Conservation (phyloP, 23 tunicate genomes). For the Ciona savignyi region DNA sequence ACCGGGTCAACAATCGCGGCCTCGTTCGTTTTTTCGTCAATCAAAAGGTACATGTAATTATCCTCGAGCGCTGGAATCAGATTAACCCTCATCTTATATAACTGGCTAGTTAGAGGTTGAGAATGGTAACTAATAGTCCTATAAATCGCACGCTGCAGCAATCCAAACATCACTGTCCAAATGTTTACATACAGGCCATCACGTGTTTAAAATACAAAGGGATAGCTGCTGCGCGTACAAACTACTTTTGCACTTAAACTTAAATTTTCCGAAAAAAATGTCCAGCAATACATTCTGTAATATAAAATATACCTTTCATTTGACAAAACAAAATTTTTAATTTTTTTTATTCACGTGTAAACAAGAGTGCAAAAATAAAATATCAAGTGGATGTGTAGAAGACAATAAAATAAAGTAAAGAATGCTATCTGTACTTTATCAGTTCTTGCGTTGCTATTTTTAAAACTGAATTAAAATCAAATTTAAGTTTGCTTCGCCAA, state of each 20-base stretch:
- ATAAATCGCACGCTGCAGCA: background rate
- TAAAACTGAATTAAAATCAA: constrained; percentile 63
- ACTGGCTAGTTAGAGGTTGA: constrained; percentile 8
- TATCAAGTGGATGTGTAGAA: too few species aligned
- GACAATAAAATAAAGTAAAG: background rate
- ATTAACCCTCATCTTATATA: constrained; percentile 45
- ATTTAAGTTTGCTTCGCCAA: constrained; percentile 58
- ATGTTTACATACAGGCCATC: background rate
- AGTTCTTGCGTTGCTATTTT: constrained; percentile 76
- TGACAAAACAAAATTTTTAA: too few species aligned
- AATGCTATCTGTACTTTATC: constrained; percentile 24
- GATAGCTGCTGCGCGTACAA: background rate
- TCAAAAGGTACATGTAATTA: constrained; percentile 85
- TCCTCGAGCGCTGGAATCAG: constrained; percentile 79
- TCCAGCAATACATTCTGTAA: too few species aligned
- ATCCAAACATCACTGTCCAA: background rate
- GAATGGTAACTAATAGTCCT: constrained; percentile 20
- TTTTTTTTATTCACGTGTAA: background rate
- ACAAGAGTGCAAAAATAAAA: too few species aligned
- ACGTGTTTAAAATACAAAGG: background rate
- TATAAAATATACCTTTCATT: too few species aligned
- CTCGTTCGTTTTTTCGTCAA: constrained; percentile 53
- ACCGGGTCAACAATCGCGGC: constrained; percentile 92
- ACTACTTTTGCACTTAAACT: too few species aligned
- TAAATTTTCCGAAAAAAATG: too few species aligned